Evolutionary conservation across 2,797 vertebrate species (phyloP).

Genomic region (Knipowitschia caucasica): DNA sequence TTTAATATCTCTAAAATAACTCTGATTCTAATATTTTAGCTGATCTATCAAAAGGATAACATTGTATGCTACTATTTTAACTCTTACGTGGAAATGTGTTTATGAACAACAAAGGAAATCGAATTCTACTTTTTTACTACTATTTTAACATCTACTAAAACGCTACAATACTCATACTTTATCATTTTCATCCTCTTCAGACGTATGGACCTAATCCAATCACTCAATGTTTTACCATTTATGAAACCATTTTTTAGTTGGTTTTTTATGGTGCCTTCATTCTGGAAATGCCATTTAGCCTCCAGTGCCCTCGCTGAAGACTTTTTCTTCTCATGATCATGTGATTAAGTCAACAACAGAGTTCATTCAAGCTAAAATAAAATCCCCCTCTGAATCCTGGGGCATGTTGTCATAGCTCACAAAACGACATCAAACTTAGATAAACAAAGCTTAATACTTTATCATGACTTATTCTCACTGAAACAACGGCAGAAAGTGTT

Average conservation of each 20-base stretch:
- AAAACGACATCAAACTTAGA: constrained; percentile 18
- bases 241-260: background rate
- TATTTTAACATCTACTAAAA: too few relatives aligned
- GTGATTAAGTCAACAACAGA: constrained; percentile 54
- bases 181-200: too few relatives aligned
- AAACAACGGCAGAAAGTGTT: constrained; percentile 17
- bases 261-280: constrained; percentile 2
- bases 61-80: too few relatives aligned
- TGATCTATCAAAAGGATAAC: too few relatives aligned
- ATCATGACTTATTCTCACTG: background rate
- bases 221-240: too few relatives aligned
- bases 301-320: constrained; percentile 5
- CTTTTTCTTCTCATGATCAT: constrained; percentile 37
- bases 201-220: too few relatives aligned
- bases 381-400: constrained; percentile 33
- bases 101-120: too few relatives aligned
- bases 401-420: constrained; percentile 26
- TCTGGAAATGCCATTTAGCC: constrained; percentile 13
- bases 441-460: constrained; percentile 3
- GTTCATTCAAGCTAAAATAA: constrained; percentile 46
- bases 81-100: too few relatives aligned
- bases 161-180: too few relatives aligned
- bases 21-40: too few relatives aligned
- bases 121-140: too few relatives aligned
- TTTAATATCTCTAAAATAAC: too few relatives aligned